phyloP scores from a whole-genome alignment of 2,113 vertebrate genomes.

The Xenus cinereus region DNA sequence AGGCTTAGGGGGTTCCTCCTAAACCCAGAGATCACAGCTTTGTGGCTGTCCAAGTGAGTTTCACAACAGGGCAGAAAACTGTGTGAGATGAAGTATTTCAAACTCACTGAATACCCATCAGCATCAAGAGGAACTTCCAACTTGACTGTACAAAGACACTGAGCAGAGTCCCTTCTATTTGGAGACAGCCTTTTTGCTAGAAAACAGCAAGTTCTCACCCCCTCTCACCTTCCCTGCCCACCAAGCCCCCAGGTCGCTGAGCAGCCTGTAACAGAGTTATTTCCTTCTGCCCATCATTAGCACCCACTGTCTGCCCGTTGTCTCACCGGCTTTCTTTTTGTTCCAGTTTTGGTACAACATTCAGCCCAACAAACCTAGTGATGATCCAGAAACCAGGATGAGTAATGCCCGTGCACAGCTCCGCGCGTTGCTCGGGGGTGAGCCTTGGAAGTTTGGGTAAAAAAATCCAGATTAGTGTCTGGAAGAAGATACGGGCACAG shows the following conservation, averaged over 20 bases:
- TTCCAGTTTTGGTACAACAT: not conserved
- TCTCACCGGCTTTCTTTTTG: not conserved
- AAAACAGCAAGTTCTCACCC: not conserved
- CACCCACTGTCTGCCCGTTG: not conserved
- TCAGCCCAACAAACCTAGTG: not conserved
- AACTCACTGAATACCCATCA: not conserved
- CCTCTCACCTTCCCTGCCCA: not conserved
- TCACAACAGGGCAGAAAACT: not conserved
- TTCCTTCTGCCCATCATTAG: not conserved
- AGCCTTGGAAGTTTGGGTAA: not conserved
- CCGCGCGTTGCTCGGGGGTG: not conserved
- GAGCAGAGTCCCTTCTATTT: not conserved
- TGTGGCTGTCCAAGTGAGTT: not conserved
- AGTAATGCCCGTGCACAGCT: not conserved
- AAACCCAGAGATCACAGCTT: not conserved
- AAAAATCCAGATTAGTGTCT: too few species aligned
- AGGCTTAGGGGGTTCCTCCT: not conserved
- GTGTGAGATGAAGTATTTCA: not conserved
- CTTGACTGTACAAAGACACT: not conserved
- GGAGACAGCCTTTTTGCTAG: not conserved
- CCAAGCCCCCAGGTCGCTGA: not conserved
- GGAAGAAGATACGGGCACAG: not conserved
- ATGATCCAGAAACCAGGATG: not conserved
- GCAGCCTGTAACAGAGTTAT: not conserved
- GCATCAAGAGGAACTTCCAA: not conserved